Evolutionary conservation across 2,113 vertebrate genomes (phyloP), one percentile per base, ranked within the genome.

Genomic region (Stegastes partitus): DNA sequence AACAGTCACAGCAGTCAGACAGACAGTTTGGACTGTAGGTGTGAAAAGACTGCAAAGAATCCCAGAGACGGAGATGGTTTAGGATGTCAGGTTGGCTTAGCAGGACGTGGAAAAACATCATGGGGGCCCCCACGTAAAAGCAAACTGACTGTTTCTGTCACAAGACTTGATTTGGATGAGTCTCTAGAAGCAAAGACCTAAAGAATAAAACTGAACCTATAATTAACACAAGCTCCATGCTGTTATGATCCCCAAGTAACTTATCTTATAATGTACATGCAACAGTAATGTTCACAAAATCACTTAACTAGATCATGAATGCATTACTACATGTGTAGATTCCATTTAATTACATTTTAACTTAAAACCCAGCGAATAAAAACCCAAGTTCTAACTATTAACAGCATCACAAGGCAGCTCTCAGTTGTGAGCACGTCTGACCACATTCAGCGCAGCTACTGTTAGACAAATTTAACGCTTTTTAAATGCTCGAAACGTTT

Each of bases 31-130:
- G 34, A 58, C 59, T 57, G 54, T 23, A 53, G 44, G 68, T 83
- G 81, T 26, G n/a, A 83, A 77, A n/a, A 79, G 47, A 79, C 45
- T 49, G 58, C 23, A 63, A 83, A 68, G 42, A 73, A 74, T 85
- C 31, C 56, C 71, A 53, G 51, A 81, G 79, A 84, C 62, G 39
- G 47, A 49, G 61, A 74, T n/a, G 67, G 61, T 85, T 73, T 62
- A 64, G 61, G 77, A 21, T 57, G 57, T 72, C 70, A 50, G 49
- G 21, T 14, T 77, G 59, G 63, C 37, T 80, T 62, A 15, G 68
- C 39, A 45, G 44, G 54, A 77, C 66, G 49, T 65, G 42, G n/a
- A 51, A 37, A 82, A 34, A 44, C 16, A 50, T 25, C 21, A 49
- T 55, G 4, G 16, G 57, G 63, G 31, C 7, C 23, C 23, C 49